Conservation (phyloP, 1,140 invertebrate genomes). For the Manduca sexta region DNA sequence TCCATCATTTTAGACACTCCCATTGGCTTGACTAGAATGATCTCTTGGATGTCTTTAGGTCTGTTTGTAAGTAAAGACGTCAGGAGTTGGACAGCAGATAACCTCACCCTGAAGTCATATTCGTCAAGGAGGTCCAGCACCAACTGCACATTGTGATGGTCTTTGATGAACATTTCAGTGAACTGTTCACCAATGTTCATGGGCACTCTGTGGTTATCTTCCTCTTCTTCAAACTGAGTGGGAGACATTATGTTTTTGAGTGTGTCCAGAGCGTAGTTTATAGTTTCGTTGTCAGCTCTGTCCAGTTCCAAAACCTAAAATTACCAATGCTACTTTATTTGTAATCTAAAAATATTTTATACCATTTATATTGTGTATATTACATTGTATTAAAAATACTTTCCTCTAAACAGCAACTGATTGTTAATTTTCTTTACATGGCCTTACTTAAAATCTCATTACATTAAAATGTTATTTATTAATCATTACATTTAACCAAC, state of each 20-base stretch:
- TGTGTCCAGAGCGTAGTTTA: conserved; percentile 93
- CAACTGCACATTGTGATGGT: conserved; percentile 88
- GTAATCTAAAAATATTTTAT: too few relatives aligned
- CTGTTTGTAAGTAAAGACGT: conserved; percentile 87
- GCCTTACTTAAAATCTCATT: too few relatives aligned
- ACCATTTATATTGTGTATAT: too few relatives aligned
- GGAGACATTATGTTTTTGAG: conserved; percentile 92
- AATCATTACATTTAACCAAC: too few relatives aligned
- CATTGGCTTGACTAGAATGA: conserved; percentile 94
- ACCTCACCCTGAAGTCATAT: conserved; percentile 93
- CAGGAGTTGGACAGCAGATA: conserved; percentile 90
- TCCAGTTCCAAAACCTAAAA: conserved; percentile 81
- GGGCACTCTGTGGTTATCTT: conserved; percentile 75
- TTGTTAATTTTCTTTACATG: too few relatives aligned
- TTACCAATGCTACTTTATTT: conserved; percentile 1
- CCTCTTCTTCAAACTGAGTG: conserved; percentile 88
- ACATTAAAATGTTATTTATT: too few relatives aligned
- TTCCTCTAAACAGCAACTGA: too few relatives aligned
- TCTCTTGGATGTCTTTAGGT: conserved; percentile 95
- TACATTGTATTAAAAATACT: too few relatives aligned
- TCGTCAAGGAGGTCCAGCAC: conserved; percentile 94
- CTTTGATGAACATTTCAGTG: conserved; percentile 98
- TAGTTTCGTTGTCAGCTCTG: conserved; percentile 91
- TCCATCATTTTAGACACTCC: conserved; percentile 99
- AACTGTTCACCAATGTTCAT: conserved; percentile 93